Conservation (phyloP, 2,113 vertebrate species). For the Chitala chitala region DNA sequence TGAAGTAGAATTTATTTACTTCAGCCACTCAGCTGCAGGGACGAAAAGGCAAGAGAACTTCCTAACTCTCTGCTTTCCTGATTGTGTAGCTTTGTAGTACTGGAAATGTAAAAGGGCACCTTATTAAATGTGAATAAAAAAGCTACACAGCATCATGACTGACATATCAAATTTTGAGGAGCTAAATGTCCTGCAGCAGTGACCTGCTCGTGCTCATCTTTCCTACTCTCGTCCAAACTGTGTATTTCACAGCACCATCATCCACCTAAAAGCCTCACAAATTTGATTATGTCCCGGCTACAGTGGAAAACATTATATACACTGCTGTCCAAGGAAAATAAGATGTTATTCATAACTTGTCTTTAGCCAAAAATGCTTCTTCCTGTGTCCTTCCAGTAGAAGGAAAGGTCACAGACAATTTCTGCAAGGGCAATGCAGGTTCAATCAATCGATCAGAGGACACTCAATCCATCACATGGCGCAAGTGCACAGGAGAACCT, state of each 20-base stretch:
- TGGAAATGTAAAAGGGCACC: too few species aligned
- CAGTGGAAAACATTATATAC: background rate
- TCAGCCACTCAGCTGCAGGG: too few species aligned
- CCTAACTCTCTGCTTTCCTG: too few species aligned
- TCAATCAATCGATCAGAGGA: constrained; percentile 47
- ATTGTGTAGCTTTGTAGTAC: too few species aligned
- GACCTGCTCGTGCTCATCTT: background rate
- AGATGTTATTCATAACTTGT: background rate
- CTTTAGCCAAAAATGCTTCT: background rate
- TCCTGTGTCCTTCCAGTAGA: background rate
- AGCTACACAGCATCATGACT: background rate
- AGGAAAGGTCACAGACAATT: constrained; percentile 14
- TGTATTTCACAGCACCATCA: background rate
- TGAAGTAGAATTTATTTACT: too few species aligned
- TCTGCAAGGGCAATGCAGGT: constrained; percentile 21
- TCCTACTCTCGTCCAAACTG: background rate
- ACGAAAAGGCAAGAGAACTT: too few species aligned
- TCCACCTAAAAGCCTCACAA: background rate
- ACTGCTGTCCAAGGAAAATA: background rate
- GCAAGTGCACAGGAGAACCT: too few species aligned
- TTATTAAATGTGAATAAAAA: background rate
- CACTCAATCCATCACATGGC: constrained; percentile 30
- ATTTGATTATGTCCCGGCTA: background rate
- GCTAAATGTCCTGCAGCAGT: too few species aligned
- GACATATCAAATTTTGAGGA: background rate